Evolutionary conservation across 2,888 invertebrate species (phyloP), one percentile per base, ranked within the genome.

Genomic region (Dicyrtoma fusca): DNA sequence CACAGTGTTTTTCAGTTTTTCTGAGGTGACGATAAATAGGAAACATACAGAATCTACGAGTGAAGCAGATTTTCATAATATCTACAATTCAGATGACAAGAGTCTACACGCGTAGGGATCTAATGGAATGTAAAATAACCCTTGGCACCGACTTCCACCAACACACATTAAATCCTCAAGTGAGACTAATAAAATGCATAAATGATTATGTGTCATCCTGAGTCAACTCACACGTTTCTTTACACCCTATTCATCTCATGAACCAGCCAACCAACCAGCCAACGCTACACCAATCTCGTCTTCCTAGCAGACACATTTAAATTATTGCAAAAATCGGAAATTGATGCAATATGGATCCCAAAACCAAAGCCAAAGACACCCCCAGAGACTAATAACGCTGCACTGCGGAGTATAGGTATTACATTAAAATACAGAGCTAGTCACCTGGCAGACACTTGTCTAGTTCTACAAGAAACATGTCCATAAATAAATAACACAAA

Each of bases 91-190:
- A 53, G 53, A 61, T 61, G 61, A 61, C 61, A 61, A 61, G 34
- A 61, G 26, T 61, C 42, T 26, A 61, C 61, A 61, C 26, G 61
- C 61, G 61, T 61, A 61, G 42, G 42, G 61, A 61, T 61, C 61
- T 61, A 61, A 61, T 61, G 61, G 61, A 61, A 61, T 61, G 61
- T 61, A 61, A 61, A 61, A 61, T 61, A 61, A 61, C 42, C 61
- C 34, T 61, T 61, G 61, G 61, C 61, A 61, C 61, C 57, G 25
- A 57, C 57, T 25, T 57, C 57, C 61, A 61, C 42, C 42, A 61
- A 23, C 61, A 17, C 14, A 57, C 61, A 34, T 42, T 42, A 42
- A 61, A 61, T 61, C 61, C 42, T 42, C 26, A 42, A 61, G 61
- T 42, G 26, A 61, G 61, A 61, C 61, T 61, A 25, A 61, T 61